Evolutionary conservation across 2,797 vertebrate species (phyloP).

Genomic region (Lacerta bilineata): DNA sequence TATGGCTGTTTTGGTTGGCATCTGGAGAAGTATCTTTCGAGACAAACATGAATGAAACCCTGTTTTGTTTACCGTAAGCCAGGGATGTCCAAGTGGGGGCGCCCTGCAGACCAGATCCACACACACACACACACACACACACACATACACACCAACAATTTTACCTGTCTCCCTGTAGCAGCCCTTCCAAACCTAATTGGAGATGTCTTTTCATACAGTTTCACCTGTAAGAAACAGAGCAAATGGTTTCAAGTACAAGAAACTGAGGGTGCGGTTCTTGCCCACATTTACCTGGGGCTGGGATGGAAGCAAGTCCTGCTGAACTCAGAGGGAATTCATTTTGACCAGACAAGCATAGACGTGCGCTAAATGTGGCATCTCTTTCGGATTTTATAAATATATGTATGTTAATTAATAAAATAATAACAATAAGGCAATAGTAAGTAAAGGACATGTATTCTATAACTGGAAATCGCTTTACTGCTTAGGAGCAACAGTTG

Average conservation of each 20-base stretch:
- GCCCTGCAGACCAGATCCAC: not conserved
- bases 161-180: not conserved
- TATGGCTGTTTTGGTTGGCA: conserved; percentile 70
- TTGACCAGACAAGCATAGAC: too few species aligned
- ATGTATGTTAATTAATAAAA: not conserved
- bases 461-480: not conserved
- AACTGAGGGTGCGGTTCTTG: not conserved
- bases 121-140: not conserved
- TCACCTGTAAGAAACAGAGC: not conserved
- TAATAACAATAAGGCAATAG: not conserved
- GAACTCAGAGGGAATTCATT: not conserved
- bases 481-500: not conserved
- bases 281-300: not conserved
- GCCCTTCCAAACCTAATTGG: not conserved
- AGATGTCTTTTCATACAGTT: not conserved
- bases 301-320: not conserved
- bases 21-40: conserved; percentile 57
- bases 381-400: not conserved
- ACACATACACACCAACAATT: not conserved
- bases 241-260: not conserved
- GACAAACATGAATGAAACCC: conserved; percentile 60
- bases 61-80: conserved; percentile 53
- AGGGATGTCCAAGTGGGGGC: not conserved
- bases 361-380: not conserved
- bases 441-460: not conserved